Percentiles rank a stretch among this genome's conserved stretches.
Evolutionary conservation across 2,888 invertebrate species (phyloP).

Genomic region (Brachypterus glaber): DNA sequence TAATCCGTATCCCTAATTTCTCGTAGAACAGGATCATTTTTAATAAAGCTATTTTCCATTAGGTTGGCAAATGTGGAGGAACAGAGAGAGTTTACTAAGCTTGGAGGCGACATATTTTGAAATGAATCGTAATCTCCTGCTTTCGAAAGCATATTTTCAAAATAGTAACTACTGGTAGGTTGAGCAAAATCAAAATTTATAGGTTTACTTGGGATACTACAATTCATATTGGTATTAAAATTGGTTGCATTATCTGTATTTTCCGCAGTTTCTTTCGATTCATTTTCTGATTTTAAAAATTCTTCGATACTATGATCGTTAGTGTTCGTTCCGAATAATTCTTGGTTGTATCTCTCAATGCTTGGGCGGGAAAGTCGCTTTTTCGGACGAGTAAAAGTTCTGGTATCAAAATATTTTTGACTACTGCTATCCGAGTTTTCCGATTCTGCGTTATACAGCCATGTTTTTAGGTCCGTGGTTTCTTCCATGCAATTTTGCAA

Average conservation of each 20-base stretch:
- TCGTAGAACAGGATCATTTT: constrained; percentile 37
- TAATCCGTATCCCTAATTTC: constrained; percentile 38
- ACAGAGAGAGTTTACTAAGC: constrained; percentile 49
- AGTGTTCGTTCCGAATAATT: constrained; percentile 22
- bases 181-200: constrained; percentile 36
- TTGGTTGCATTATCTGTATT: constrained; percentile 6
- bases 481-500: too few species aligned
- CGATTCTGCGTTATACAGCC: constrained; percentile 14
- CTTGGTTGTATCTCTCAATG: constrained; percentile 44
- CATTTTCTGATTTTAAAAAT: constrained; percentile 7
- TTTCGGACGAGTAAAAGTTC: constrained; percentile 62
- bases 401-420: constrained; percentile 52
- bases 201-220: too few species aligned
- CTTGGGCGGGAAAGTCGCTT: constrained; percentile 50
- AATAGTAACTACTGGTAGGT: constrained; percentile 32
- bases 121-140: constrained; percentile 45
- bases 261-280: constrained; percentile 13
- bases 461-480: constrained; percentile 15
- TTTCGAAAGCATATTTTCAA: constrained; percentile 34
- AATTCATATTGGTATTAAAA: too few species aligned
- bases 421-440: constrained; percentile 12
- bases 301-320: constrained; percentile 11
- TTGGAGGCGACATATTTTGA: constrained; percentile 47
- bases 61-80: constrained; percentile 40
- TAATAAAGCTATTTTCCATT: constrained; percentile 39